Percentiles rank a stretch among this genome's conserved stretches.
phyloP scores from a whole-genome alignment of 2,888 invertebrate species.

The Drosophila heteroneura region DNA sequence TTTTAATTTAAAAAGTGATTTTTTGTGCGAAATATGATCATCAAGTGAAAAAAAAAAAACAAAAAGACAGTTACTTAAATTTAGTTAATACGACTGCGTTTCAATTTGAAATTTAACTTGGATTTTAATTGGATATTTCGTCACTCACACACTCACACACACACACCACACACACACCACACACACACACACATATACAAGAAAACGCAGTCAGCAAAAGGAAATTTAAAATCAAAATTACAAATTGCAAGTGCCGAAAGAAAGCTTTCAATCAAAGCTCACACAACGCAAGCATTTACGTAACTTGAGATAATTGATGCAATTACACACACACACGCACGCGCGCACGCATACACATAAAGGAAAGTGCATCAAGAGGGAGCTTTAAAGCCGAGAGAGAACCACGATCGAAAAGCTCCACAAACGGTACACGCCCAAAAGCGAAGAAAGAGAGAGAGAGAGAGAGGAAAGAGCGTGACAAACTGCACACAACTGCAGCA shows the following conservation, averaged over 20 bases:
- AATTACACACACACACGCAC: constrained; percentile 30
- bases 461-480: constrained; percentile 22
- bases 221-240: constrained; percentile 67
- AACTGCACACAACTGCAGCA: constrained; percentile 43
- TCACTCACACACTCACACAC: constrained; percentile 6
- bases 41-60: constrained; percentile 58
- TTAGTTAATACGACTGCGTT: constrained; percentile 43
- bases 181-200: background rate
- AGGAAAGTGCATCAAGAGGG: constrained; percentile 58
- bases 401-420: constrained; percentile 41
- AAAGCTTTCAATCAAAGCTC: constrained; percentile 62
- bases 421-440: constrained; percentile 59
- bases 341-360: constrained; percentile 20
- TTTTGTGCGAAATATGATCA: constrained; percentile 62
- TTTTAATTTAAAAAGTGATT: constrained; percentile 34
- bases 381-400: constrained; percentile 55
- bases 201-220: constrained; percentile 60
- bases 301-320: constrained; percentile 67
- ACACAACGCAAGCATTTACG: constrained; percentile 59
- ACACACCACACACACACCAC: constrained; percentile 3
- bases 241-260: constrained; percentile 54
- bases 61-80: constrained; percentile 23
- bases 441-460: constrained; percentile 25
- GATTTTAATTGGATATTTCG: constrained; percentile 57
- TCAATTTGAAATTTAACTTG: constrained; percentile 35